These are phyloP conservation scores for Sylvilagus floridanus DNA, from an alignment of 2,797 vertebrate genomes.

Conservation along the genomic window DNA sequence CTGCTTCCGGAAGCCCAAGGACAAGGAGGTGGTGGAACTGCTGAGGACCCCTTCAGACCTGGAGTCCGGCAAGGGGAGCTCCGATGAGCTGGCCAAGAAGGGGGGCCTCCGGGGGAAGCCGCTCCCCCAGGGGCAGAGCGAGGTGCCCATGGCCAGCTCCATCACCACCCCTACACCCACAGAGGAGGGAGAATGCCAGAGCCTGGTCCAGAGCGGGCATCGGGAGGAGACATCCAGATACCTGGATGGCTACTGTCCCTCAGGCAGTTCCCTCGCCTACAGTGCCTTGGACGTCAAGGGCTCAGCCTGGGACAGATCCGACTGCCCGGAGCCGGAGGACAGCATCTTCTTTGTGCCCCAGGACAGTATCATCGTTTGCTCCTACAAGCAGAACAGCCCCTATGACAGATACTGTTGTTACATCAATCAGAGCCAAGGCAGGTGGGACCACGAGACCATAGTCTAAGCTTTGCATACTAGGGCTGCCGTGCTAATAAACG, in stretches of 20 bases:
- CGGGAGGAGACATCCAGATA: constrained; percentile 87
- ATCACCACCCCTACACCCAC: constrained; percentile 78
- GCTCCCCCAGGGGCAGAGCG: constrained; percentile 52
- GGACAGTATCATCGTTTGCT: constrained; percentile 89
- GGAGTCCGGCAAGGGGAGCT: constrained; percentile 89
- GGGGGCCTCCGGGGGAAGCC: constrained; percentile 78
- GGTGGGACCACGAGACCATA: constrained; percentile 89
- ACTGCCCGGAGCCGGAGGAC: constrained; percentile 85
- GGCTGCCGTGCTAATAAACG: constrained; percentile 70
- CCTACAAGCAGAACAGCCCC: constrained; percentile 88
- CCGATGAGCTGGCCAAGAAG: constrained; percentile 85
- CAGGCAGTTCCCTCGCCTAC: constrained; percentile 81
- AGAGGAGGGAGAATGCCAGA: constrained; percentile 83
- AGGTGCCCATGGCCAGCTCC: constrained; percentile 83
- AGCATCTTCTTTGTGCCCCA: constrained; percentile 88
- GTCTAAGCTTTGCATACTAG: constrained; percentile 85
- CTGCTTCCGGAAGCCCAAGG: constrained; percentile 84
- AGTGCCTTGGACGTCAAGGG: constrained; percentile 88
- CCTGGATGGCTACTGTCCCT: constrained; percentile 88
- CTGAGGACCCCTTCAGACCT: constrained; percentile 88
- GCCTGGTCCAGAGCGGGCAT: constrained; percentile 80
- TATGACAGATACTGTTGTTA: constrained; percentile 91
- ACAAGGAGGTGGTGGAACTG: constrained; percentile 86
- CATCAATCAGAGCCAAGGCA: constrained; percentile 88
- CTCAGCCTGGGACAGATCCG: constrained; percentile 83